A percentile compares a stretch with the other conserved stretches of the same genome.
Evolutionary conservation across 2,113 vertebrate species (phyloP).

Genomic region (Cavia porcellus): DNA sequence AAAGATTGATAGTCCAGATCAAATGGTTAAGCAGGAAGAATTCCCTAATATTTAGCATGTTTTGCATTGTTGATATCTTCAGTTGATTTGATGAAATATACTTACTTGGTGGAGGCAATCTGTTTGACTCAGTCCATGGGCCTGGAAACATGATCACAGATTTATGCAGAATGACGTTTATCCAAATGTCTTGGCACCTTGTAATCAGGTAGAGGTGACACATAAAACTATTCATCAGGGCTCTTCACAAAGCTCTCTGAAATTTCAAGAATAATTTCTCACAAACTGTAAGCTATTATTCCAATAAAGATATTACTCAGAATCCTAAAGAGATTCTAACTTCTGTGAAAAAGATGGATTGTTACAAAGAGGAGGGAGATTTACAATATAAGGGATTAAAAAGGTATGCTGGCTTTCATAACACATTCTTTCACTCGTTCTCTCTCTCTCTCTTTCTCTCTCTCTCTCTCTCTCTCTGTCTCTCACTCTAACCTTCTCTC

Average conservation of each 20-base stretch:
- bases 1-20: background rate
- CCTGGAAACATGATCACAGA: background rate
- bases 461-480: too few relatives aligned
- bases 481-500: background rate
- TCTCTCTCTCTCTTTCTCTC: background rate
- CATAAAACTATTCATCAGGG: background rate
- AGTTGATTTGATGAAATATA: background rate
- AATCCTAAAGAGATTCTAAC: background rate
- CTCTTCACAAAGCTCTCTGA: background rate
- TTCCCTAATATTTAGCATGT: background rate
- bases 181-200: background rate
- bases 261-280: background rate
- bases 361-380: background rate
- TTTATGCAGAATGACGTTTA: background rate
- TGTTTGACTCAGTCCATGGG: background rate
- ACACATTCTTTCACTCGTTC: background rate
- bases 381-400: background rate
- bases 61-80: background rate
- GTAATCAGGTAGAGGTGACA: background rate
- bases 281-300: background rate
- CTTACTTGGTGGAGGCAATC: too few relatives aligned
- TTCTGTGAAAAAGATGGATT: background rate
- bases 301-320: fast-evolving
- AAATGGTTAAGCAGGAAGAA: background rate
- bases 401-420: background rate